Base-by-base conservation (phyloP, 2,797 vertebrate genomes). In the Anas georgica region DNA sequence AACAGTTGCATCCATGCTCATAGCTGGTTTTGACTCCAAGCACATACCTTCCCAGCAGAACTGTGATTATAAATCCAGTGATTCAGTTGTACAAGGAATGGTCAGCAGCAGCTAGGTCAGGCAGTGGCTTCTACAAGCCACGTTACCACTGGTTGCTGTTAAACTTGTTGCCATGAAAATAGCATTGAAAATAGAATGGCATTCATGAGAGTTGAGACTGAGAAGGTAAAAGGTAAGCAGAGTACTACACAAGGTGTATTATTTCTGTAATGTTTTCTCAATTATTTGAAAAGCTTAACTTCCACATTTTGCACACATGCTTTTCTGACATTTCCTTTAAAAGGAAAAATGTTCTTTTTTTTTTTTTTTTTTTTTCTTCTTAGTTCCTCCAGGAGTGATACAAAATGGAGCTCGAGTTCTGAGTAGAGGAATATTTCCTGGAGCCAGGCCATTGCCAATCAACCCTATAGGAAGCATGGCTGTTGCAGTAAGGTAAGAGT, bases 341-440 rank as follows among this genome's bases (percentile, higher is more conserved):
- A 95, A 94, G 63, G 54, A 75, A 92, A 91, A 79, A 60, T 7
- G 2, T 83, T 79, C 25, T 84, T 9, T 39, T 39, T 37, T 39
- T 39, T 39, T 37, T 86, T 86, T 64, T 79, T 75, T 84, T 22
- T 64, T 77, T 79, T 20, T 31, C 79, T 69, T 94, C 96, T 25
- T 89, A 99, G 99, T 99, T 98, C 98, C 99, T 95, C 98, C 98
- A 1, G 98, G 99, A 91, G 99, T 99, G 97, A 99, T 99, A 97
- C 99, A 99, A 97, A 99, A 99, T 59, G 99, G 99, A 94, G 98
- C 98, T 52, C 98, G 99, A 33, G 98, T 99, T 86, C 97, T 98
- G 97, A 99, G 98, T 98, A 98, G 99, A 97, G 98, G 98, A 58
- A 98, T 99, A 95, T 99, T 99, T 96, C 98, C 99, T 9, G 98